Percentiles rank a stretch among this genome's conserved stretches.
These are phyloP conservation scores for Sebastolobus alascanus DNA, from an alignment of 2,797 vertebrate genomes.

Conservation along the genomic window DNA sequence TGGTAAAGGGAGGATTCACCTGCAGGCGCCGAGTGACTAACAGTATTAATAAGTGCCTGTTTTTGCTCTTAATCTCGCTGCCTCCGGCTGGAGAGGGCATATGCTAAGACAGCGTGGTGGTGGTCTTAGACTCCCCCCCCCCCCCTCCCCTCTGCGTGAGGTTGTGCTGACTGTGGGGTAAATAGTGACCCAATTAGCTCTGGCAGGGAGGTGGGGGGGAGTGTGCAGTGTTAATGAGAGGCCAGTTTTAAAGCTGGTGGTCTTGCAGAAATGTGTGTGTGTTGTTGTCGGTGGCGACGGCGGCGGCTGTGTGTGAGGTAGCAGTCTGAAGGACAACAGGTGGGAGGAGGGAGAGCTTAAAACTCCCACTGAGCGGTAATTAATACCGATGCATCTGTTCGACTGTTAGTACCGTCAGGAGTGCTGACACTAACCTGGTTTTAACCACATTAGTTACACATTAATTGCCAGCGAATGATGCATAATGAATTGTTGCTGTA, in stretches of 20 bases:
- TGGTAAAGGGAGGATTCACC: slow-evolving; percentile 67
- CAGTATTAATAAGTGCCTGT: slow-evolving; percentile 70
- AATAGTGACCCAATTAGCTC: slow-evolving; percentile 82
- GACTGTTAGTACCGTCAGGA: slow-evolving; percentile 23
- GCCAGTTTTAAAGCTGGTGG: slow-evolving; percentile 73
- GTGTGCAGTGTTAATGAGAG: slow-evolving; percentile 66
- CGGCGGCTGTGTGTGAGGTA: slow-evolving; percentile 41
- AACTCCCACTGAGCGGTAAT: slow-evolving; percentile 74
- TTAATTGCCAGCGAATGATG: slow-evolving; percentile 44
- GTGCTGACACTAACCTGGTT: slow-evolving; percentile 58
- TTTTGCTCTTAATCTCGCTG: slow-evolving; percentile 66
- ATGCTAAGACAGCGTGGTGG: slow-evolving; percentile 71
- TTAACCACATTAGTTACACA: slow-evolving; percentile 61
- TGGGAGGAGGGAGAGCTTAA: slow-evolving; percentile 67
- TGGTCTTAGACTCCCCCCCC: slow-evolving; percentile 66
- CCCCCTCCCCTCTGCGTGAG: slow-evolving; percentile 48
- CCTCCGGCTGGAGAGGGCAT: slow-evolving; percentile 64
- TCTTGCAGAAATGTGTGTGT: slow-evolving; percentile 49
- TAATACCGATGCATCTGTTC: slow-evolving; percentile 73
- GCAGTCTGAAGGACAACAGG: slow-evolving; percentile 77
- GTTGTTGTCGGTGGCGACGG: slow-evolving; percentile 15
- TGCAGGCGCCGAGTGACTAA: slow-evolving; percentile 70
- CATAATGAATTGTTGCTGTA: slow-evolving; percentile 50
- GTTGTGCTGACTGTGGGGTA: slow-evolving; percentile 76
- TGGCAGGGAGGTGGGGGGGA: slow-evolving; percentile 44